phyloP scores from a whole-genome alignment of 2,888 invertebrate species.

The Sesamia inferens region DNA sequence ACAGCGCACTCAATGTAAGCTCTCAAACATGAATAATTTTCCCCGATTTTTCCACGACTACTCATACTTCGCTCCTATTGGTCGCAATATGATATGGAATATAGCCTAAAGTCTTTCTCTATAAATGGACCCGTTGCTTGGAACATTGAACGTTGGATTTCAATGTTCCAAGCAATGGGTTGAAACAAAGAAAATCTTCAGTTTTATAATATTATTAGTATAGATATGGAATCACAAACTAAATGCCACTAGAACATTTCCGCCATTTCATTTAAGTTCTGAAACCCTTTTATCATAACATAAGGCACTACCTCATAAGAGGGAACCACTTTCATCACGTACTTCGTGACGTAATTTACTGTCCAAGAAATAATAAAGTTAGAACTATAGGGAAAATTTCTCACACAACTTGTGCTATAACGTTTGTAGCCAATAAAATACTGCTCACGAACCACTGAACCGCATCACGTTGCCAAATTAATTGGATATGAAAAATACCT shows the following conservation, averaged over 20 bases:
- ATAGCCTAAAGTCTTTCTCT: too few relatives aligned
- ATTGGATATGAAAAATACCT: conserved; percentile 38
- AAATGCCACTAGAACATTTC: background rate
- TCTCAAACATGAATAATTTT: too few relatives aligned
- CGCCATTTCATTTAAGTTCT: background rate
- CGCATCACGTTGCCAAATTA: conserved; percentile 43
- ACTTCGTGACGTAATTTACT: conserved; percentile 34
- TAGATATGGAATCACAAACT: background rate
- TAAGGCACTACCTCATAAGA: background rate
- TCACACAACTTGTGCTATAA: conserved; percentile 37
- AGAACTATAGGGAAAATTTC: conserved; percentile 30
- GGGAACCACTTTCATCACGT: conserved; percentile 4
- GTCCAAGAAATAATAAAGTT: conserved; percentile 43
- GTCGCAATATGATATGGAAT: too few relatives aligned
- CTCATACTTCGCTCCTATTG: too few relatives aligned
- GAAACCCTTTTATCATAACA: background rate
- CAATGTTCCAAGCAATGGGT: too few relatives aligned
- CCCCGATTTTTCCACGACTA: too few relatives aligned
- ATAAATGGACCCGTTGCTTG: too few relatives aligned
- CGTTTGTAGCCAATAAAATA: conserved; percentile 45
- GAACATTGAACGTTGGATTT: too few relatives aligned
- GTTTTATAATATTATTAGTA: too few relatives aligned
- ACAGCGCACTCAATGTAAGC: too few relatives aligned
- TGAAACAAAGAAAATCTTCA: too few relatives aligned
- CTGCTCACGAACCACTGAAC: conserved; percentile 23